Base-by-base conservation (phyloP, 2,797 vertebrate genomes). In the Neomorphus geoffroyi region DNA sequence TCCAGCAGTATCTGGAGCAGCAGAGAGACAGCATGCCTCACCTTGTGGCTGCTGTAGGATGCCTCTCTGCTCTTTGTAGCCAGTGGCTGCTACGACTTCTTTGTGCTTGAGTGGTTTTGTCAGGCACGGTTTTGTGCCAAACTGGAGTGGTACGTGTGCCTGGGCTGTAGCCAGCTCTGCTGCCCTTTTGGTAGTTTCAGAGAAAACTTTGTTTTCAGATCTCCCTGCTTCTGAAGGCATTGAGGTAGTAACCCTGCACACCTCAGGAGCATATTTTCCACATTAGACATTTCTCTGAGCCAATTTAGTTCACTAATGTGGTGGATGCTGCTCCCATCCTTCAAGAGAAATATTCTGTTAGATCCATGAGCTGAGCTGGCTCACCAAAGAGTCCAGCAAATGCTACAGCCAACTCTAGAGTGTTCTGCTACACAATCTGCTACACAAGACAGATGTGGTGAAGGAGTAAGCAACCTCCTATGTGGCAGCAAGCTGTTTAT, bases 61-160 rank as follows among this genome's bases (percentile, higher is more conserved):
- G 30, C 37, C 13, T 23, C 15, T 70, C 21, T 28, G n/a, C n/a
- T 4, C 0, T 50, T 82, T 41, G 16, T 58, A 75, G 41, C 21
- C 51, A 16, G 64, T 33, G 43, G 57, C 64, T 66, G 61, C 28
- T 6, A 28, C 1, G 3, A 2, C 9, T 70, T 80, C 28, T 46
- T 28, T 30, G 14, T 64, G 75, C 15, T 30, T 45, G 17, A 23
- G 23, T 51, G 27, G 9, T 66, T 79, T 75, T 79, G 33, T 61
- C 14, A 39, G 60, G 33, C 27, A 5, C 2, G 7, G 33, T 30
- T 84, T 84, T 86, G 11, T 80, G 53, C 27, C 24, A 3, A 0
- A 2, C 24, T 30, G 48, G 9, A 58, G 45, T 4, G 1, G 7
- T 58, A 54, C 0, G 0, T 9, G 17, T 61, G 11, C 30, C 19